Evolutionary conservation across 2,113 vertebrate genomes (phyloP).

Genomic region (Oreochromis tanganicae): DNA sequence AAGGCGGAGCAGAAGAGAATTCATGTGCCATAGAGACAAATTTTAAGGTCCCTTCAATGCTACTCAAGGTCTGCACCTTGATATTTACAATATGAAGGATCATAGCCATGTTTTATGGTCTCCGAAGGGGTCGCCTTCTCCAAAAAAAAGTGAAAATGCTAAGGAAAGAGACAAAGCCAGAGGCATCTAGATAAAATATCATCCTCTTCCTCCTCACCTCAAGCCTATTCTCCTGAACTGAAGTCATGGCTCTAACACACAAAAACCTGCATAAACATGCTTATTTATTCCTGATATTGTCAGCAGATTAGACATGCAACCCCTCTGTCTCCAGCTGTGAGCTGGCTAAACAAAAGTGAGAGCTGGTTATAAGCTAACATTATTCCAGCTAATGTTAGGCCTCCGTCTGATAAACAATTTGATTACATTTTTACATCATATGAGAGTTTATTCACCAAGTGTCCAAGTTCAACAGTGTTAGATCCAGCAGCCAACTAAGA

Average conservation of each 20-base stretch:
- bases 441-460: rapidly evolving
- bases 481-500: neutral
- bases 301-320: neutral
- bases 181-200: neutral
- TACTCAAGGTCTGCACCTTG: neutral
- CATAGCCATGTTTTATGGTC: rapidly evolving
- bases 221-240: neutral
- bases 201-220: neutral
- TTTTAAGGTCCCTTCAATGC: neutral
- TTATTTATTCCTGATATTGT: neutral
- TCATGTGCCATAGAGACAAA: neutral
- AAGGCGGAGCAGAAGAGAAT: neutral
- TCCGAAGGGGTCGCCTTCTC: neutral
- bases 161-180: neutral
- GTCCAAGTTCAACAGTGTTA: neutral
- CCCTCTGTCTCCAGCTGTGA: neutral
- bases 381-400: neutral
- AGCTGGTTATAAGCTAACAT: neutral
- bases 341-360: neutral
- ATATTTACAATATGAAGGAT: neutral
- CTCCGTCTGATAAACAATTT: neutral
- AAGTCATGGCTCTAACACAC: neutral
- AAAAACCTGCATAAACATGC: neutral
- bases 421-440: neutral
- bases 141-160: neutral